Evolutionary conservation across 2,113 vertebrate genomes (phyloP).

Genomic region (Oryzias curvinotus): DNA sequence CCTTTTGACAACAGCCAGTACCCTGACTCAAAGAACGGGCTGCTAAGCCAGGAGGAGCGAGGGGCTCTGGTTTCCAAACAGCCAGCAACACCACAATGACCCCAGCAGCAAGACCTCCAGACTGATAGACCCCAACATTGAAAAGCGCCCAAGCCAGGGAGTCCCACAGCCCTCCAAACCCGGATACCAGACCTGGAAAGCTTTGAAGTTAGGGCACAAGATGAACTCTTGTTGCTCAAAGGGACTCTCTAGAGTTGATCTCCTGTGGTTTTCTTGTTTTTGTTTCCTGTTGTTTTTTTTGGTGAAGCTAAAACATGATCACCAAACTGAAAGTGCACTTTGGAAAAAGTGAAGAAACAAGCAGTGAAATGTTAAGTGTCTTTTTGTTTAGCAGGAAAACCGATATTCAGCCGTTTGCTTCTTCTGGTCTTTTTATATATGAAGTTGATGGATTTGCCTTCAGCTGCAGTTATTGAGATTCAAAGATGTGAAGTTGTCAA

Average conservation of each 20-base stretch:
- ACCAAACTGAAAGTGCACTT: slow-evolving; percentile 2
- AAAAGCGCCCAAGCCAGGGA: slow-evolving; percentile 25
- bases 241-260: slow-evolving; percentile 17
- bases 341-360: slow-evolving; percentile 8
- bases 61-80: slow-evolving; percentile 43
- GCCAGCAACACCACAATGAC: slow-evolving; percentile 27
- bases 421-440: not conserved
- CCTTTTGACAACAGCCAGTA: slow-evolving; percentile 75
- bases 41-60: slow-evolving; percentile 44
- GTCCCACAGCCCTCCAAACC: slow-evolving; percentile 13
- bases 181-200: slow-evolving; percentile 11
- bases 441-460: slow-evolving; percentile 16
- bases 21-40: slow-evolving; percentile 49
- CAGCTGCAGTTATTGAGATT: slow-evolving; percentile 45
- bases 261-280: slow-evolving; percentile 21
- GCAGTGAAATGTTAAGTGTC: slow-evolving; percentile 16
- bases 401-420: slow-evolving; percentile 10
- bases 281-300: not conserved
- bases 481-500: slow-evolving; percentile 19
- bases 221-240: slow-evolving; percentile 18
- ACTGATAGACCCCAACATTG: slow-evolving; percentile 5
- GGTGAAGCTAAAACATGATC: not conserved
- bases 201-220: slow-evolving; percentile 5
- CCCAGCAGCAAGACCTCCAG: slow-evolving; percentile 13
- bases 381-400: slow-evolving; percentile 3